These are phyloP conservation scores for Cyphomyrus discorhynchus DNA, from an alignment of 2,113 vertebrate species.

Conservation along the genomic window DNA sequence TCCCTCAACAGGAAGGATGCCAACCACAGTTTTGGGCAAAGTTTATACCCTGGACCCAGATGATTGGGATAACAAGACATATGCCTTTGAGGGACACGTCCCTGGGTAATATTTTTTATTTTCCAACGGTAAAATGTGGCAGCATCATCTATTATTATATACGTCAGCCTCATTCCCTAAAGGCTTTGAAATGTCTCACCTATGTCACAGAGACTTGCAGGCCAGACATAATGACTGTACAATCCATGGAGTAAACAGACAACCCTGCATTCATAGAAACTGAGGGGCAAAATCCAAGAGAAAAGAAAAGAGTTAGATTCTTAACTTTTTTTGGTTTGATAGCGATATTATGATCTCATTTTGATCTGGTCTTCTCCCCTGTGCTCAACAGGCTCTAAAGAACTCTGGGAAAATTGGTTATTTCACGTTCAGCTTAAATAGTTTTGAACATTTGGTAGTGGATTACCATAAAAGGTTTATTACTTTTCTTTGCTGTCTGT, in stretches of 20 bases:
- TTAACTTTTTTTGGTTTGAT: not conserved
- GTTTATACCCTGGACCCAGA: constrained; percentile 79
- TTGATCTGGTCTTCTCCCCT: not conserved
- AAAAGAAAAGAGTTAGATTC: not conserved
- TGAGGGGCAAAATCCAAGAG: not conserved
- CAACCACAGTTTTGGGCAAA: constrained; percentile 70
- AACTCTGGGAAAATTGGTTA: not conserved
- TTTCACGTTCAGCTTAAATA: not conserved
- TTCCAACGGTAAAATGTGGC: not conserved
- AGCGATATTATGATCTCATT: not conserved
- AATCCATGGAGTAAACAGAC: not conserved
- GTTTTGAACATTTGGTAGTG: not conserved
- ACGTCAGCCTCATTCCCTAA: not conserved
- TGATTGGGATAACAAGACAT: constrained; percentile 90
- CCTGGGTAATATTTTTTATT: constrained; percentile 62
- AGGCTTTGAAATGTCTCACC: constrained; percentile 2
- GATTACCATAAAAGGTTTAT: not conserved
- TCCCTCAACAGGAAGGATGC: constrained; percentile 66
- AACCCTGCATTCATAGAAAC: not conserved
- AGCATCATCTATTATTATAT: not conserved
- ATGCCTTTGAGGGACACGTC: constrained; percentile 71
- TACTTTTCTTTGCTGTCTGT: not conserved
- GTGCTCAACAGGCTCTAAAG: not conserved
- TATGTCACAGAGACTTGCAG: not conserved
- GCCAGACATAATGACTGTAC: not conserved